Evolutionary conservation across 2,888 invertebrate species (phyloP).

Genomic region (Heliconius aoede): DNA sequence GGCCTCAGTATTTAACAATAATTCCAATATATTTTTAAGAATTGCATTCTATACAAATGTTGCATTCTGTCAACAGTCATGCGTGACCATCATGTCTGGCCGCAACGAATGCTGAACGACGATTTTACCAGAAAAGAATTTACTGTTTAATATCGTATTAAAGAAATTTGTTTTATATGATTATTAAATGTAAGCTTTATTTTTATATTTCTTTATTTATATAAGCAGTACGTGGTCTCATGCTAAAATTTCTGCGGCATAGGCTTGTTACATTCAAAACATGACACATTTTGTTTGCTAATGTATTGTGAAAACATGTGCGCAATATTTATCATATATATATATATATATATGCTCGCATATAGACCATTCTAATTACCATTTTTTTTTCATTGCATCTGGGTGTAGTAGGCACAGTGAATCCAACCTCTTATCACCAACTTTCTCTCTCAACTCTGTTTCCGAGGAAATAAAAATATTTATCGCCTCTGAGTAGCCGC

Average conservation of each 20-base stretch:
- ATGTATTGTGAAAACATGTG: not conserved
- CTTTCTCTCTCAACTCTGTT: no score
- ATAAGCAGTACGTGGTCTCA: not conserved
- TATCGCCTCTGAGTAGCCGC: not conserved
- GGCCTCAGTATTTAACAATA: not conserved
- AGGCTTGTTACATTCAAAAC: not conserved
- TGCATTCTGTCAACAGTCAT: slow-evolving; percentile 25
- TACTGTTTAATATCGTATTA: not conserved
- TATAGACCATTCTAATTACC: no score
- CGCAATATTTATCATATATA: not conserved
- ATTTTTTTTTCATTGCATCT: no score
- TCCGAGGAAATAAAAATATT: no score
- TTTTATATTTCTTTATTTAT: no score
- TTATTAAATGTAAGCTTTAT: not conserved
- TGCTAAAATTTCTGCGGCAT: not conserved
- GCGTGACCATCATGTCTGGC: slow-evolving; percentile 18
- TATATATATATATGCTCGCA: no score
- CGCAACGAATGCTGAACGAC: slow-evolving; percentile 25
- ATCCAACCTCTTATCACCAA: no score
- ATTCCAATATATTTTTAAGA: not conserved
- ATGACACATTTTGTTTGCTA: not conserved
- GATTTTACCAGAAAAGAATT: slow-evolving; percentile 15
- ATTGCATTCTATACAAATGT: slow-evolving; percentile 3
- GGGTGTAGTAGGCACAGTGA: no score
- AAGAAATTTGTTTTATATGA: not conserved